Base-by-base conservation (phyloP, 2,113 vertebrate species). In the Ictidomys tridecemlineatus region DNA sequence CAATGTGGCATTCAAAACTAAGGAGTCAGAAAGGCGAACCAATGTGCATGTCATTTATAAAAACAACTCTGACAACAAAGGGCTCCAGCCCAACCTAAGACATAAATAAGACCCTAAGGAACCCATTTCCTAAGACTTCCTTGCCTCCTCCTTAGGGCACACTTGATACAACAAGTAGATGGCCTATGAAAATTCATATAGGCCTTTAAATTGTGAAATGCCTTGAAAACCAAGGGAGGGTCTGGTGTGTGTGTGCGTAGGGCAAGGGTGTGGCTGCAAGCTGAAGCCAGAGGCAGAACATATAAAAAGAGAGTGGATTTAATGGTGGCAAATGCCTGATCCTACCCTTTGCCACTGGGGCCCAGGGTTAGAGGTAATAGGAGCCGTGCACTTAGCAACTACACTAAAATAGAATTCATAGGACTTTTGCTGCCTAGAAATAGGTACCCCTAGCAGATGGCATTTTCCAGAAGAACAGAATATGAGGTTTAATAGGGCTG, bases 101-200 rank as follows among this genome's bases (percentile, higher is more conserved):
- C n/a, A 30, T 28, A 90, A 89, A 61, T 42, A 61, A 82, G 84
- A 56, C 18, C 79, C 78, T 61, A 72, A 58, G 72, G 63, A 88
- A 82, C 13, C 17, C 74, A 45, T 96, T 94, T 85, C 84, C 58
- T 83, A 72, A 53, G 22, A 67, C 79, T 82, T 95, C 80, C 88
- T 96, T 95, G 84, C 92, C 97, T 87, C 92, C 88, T 85, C 76
- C 61, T 79, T 96, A 63, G 20, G 48, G 53, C 12, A 83, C 39
- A 48, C 73, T 16, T 39, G 69, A 74, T 76, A 69, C 79, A 96
- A 78, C 82, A 74, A 61, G 42, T 56, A 53, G 51, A 42, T 58
- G 89, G 84, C 82, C 37, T n/a, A 72, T 20, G 45, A 88, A 89
- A 89, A 37, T 26, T 53, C 65, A 85, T 28, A 42, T 37, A 78